Base-by-base conservation (phyloP, 2,797 vertebrate genomes). In the Bufotes viridis region DNA sequence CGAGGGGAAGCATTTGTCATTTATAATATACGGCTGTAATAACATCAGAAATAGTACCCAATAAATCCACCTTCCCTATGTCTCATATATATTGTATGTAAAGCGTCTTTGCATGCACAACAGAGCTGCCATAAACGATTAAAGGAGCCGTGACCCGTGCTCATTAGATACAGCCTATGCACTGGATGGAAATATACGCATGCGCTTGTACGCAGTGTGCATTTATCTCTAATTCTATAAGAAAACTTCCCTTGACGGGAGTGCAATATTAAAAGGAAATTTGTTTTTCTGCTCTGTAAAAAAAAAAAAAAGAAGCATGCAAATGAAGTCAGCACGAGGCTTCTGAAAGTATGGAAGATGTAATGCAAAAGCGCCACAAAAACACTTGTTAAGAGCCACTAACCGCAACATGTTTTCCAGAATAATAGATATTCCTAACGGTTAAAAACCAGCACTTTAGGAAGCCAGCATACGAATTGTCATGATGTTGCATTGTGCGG, bases 21-120 rank as follows among this genome's bases (percentile, higher is more conserved):
- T 79, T 79, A 84, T 80, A 84, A 88, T 84, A 82, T 88, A 88
- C 51, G 67, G 82, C 49, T 88, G 74, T 82, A 88, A 88, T 88
- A 88, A 84, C 82, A 72, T 84, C 74, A 84, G 76, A 84, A 84
- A 84, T 78, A 84, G 74, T 67, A 55, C 61, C 81, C 34, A 29
- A 84, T 88, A 88, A 88, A 88, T 88, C 75, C 61, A 70, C 87
- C 72, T 79, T 22, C 75, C 61, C 76, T 55, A 67, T 72, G 75
- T 80, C 82, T 88, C 82, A 84, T 84, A 84, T 78, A 79, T 88
- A 88, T 82, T 84, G 76, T 79, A 72, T 84, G 87, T 84, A 82
- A 87, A 67, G 51, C 7, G 20, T 20, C 67, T 87, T 69, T 80
- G 67, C 81, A 79, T 88, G 51, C 53, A 84, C 81, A 57, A 82